Evolutionary conservation across 1,140 invertebrate genomes (phyloP).

Genomic region (Panulirus ornatus): DNA sequence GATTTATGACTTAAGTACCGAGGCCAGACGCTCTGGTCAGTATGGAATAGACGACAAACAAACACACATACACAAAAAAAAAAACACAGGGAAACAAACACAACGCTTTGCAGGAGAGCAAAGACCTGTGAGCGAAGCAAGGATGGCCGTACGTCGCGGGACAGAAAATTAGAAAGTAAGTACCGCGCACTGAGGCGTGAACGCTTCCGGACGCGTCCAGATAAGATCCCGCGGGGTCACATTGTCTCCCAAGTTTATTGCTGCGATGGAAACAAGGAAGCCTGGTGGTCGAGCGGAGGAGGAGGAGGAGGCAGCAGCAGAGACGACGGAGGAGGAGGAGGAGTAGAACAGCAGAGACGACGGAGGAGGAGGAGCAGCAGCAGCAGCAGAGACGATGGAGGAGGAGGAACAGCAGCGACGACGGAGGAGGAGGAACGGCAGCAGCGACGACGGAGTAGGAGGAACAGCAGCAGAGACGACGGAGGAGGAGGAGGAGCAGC

Average conservation of each 20-base stretch:
- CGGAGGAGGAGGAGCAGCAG: too few relatives aligned
- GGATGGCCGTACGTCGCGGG: background rate
- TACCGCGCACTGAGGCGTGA: background rate
- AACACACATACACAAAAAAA: background rate
- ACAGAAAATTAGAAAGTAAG: constrained; percentile 21
- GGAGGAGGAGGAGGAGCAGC: too few relatives aligned
- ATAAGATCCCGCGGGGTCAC: constrained; percentile 26
- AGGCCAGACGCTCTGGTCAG: background rate
- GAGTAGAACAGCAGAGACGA: too few relatives aligned
- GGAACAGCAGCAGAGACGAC: too few relatives aligned
- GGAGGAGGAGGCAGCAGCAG: too few relatives aligned
- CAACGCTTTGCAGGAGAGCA: background rate
- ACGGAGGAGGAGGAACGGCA: background rate
- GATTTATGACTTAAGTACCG: background rate
- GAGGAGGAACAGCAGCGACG: too few relatives aligned
- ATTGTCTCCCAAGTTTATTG: constrained; percentile 25
- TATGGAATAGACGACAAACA: too few relatives aligned
- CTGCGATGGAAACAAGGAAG: constrained; percentile 21
- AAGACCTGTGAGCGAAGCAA: background rate
- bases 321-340: too few relatives aligned
- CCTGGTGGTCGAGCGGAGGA: background rate
- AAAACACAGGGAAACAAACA: background rate
- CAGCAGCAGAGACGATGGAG: too few relatives aligned
- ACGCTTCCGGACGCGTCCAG: constrained; percentile 18
- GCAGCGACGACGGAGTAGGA: too few relatives aligned